Percentiles rank a stretch among this genome's conserved stretches.
These are phyloP conservation scores for Prunella strophiata DNA, from an alignment of 2,797 vertebrate genomes.

Conservation along the genomic window DNA sequence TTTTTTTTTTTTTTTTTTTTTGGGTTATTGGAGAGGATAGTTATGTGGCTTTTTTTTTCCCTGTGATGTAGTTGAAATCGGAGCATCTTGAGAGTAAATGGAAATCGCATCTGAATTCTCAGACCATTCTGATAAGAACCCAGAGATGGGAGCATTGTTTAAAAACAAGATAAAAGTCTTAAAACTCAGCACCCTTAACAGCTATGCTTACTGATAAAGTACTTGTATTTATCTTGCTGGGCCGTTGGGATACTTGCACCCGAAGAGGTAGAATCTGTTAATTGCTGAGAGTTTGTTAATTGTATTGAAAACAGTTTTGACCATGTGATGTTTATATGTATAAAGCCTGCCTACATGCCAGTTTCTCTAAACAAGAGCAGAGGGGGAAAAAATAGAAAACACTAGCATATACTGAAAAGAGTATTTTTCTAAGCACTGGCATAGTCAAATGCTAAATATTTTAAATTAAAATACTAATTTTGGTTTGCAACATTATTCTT, in stretches of 20 bases:
- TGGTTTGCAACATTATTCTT: neutral
- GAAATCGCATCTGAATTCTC: neutral
- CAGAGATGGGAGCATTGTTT: neutral
- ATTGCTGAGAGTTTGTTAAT: neutral
- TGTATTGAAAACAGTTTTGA: neutral
- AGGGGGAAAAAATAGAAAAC: rapidly evolving
- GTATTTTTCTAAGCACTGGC: neutral
- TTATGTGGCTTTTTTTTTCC: neutral
- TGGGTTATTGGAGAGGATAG: neutral
- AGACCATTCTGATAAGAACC: neutral
- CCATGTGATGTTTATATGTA: neutral
- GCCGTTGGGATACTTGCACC: neutral
- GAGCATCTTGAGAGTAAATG: neutral
- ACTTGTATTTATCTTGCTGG: neutral
- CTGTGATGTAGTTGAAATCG: neutral
- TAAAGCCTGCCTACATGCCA: neutral
- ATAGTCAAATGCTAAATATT: neutral
- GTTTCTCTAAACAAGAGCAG: neutral
- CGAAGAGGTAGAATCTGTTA: neutral
- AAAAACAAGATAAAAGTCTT: neutral
- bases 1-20: neutral
- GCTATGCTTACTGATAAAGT: neutral
- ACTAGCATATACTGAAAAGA: neutral
- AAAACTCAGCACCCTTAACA: neutral
- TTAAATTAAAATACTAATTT: neutral